These are phyloP conservation scores for Phthorimaea operculella DNA, from an alignment of 1,140 invertebrate genomes.

Conservation along the genomic window DNA sequence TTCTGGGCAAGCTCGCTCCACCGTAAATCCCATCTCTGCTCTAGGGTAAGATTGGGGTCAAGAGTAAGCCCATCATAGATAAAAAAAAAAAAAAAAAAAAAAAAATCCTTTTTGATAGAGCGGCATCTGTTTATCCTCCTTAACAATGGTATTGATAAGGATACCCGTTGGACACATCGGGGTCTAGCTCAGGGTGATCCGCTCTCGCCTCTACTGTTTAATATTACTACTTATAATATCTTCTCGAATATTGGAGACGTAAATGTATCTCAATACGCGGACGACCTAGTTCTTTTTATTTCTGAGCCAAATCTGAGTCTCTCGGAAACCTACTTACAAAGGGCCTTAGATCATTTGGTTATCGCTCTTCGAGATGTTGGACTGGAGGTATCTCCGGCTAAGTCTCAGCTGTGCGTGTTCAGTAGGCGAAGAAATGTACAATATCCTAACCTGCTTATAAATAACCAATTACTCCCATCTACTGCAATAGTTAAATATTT, in stretches of 20 bases:
- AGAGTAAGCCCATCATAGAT: too few relatives aligned
- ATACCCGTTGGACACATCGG: neutral
- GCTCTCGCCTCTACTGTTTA: constrained; percentile 9
- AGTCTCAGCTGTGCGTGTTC: neutral
- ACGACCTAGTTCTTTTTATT: constrained; percentile 8
- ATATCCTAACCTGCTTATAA: neutral
- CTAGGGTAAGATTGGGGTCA: too few relatives aligned
- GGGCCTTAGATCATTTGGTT: neutral
- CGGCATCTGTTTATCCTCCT: neutral
- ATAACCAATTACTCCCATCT: neutral
- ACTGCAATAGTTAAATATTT: neutral
- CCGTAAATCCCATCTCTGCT: too few relatives aligned
- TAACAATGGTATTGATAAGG: neutral
- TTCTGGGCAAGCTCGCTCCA: too few relatives aligned
- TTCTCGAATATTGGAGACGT: constrained; percentile 1
- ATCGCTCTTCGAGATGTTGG: neutral
- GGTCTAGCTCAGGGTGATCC: constrained; percentile 8
- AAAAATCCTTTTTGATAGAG: neutral
- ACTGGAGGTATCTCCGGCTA: neutral
- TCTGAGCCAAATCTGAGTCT: neutral
- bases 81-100: too few relatives aligned
- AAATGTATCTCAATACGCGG: constrained; percentile 3
- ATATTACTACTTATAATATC: constrained; percentile 5
- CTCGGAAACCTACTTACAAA: neutral
- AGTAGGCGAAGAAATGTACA: neutral